Conservation (phyloP, 2,113 vertebrate genomes). For the Tetrax tetrax region DNA sequence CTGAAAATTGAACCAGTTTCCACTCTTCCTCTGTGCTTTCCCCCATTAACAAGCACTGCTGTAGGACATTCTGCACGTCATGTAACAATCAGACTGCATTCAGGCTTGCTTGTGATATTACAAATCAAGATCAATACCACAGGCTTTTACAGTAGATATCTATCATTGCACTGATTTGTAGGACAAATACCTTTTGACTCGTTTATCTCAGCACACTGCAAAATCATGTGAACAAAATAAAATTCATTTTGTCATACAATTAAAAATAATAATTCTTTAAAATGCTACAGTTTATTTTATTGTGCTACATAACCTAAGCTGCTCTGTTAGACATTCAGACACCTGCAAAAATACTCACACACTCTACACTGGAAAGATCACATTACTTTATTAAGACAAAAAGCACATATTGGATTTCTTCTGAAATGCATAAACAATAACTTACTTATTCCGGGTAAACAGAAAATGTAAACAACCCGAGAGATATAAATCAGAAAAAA, state of each 20-base stretch:
- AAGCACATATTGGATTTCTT: neutral
- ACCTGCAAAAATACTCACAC: neutral
- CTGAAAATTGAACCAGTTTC: neutral
- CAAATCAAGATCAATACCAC: conserved; percentile 1
- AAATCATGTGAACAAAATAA: neutral
- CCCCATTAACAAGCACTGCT: neutral
- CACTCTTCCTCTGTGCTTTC: neutral
- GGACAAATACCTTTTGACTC: neutral
- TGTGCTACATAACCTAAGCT: neutral
- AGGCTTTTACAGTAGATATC: neutral
- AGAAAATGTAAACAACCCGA: neutral
- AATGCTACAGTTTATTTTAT: neutral
- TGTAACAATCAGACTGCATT: neutral
- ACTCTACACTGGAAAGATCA: neutral
- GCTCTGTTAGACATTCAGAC: neutral
- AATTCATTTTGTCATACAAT: neutral
- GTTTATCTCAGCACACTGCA: neutral
- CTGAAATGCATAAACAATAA: neutral
- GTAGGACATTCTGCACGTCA: neutral
- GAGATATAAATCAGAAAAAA: neutral
- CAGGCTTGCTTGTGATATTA: neutral
- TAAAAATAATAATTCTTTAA: neutral
- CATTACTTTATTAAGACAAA: neutral
- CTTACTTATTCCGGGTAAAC: neutral
- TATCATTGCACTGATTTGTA: neutral